Base-by-base conservation (phyloP, 2,797 vertebrate species). In the Sebastolobus alascanus region DNA sequence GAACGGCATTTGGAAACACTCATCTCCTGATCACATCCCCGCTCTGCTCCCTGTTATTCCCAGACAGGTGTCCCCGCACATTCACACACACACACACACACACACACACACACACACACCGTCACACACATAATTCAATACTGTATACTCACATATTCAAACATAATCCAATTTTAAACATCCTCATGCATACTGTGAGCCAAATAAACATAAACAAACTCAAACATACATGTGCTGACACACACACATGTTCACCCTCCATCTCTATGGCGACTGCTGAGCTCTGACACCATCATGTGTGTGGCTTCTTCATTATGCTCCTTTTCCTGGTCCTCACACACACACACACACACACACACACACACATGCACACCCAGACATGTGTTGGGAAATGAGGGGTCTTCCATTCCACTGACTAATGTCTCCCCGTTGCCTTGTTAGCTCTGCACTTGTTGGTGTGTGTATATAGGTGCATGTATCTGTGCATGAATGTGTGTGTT, bases 1-100 rank as follows among this genome's bases (percentile, higher is more conserved):
- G 84, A 85, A 74, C 40, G 85, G 46, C 91, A 89, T 92, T 93
- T 92, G 85, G 86, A 92, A 94, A 90, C 87, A 82, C 78, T 91
- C 84, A 77, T 84, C 87, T 93, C 75, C 89, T 84, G 82, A 92
- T 91, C 89, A 87, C 91, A 77, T 88, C 86, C 86, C 80, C 31
- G 84, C 83, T 91, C 88, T 80, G 84, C 72, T 91, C 77, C 75
- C 55, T 66, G 63, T 75, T 88, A 91, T 86, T 90, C 89, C 86
- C 91, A 90, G 76, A 86, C 90, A 93, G 92, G 89, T 91, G 85
- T 90, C 74, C 55, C 75, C 31, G 18, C 82, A 52, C 52, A 3
- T 56, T 59, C 63, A 56, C 74, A 60, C 73, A 59, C 64, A 38
- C 63, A 33, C 38, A 20, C 56, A 71, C 81, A 71, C 11, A 72